These are phyloP conservation scores for Alligator mississippiensis DNA, from an alignment of 2,113 vertebrate genomes.

Conservation along the genomic window DNA sequence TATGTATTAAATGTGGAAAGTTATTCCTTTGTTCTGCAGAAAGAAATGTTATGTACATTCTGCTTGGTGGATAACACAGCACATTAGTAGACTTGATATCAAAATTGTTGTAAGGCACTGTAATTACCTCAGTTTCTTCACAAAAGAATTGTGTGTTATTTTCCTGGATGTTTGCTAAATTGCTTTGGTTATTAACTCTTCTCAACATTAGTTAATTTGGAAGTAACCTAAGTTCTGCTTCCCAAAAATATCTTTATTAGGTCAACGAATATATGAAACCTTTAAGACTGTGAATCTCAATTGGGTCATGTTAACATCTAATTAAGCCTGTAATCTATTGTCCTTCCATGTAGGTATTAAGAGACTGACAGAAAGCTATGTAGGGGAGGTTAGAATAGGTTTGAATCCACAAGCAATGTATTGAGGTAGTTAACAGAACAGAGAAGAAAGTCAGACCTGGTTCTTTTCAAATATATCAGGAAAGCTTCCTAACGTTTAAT, in stretches of 20 bases:
- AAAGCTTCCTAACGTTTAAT: not conserved
- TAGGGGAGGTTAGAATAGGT: not conserved
- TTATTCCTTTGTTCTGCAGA: conserved; percentile 60
- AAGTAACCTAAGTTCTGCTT: conserved; percentile 18
- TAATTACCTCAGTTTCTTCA: conserved; percentile 61
- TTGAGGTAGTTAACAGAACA: not conserved
- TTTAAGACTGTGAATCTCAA: not conserved
- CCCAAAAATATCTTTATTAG: conserved; percentile 13
- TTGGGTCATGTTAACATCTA: not conserved
- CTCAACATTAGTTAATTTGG: conserved; percentile 44
- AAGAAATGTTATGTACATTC: conserved; percentile 50
- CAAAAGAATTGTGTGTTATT: conserved; percentile 59
- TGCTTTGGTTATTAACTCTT: conserved; percentile 40
- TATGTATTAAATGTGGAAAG: conserved; percentile 47
- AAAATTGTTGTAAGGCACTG: conserved; percentile 39
- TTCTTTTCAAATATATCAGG: not conserved
- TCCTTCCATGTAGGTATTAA: not conserved
- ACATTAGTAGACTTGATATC: conserved; percentile 36
- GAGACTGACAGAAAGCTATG: not conserved
- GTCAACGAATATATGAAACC: not conserved
- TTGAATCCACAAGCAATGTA: not conserved
- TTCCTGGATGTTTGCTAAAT: conserved; percentile 46
- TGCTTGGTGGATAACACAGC: conserved; percentile 59
- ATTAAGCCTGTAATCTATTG: not conserved
- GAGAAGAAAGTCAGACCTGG: not conserved